Conservation (phyloP, 2,797 vertebrate genomes). For the Megalops cyprinoides region DNA sequence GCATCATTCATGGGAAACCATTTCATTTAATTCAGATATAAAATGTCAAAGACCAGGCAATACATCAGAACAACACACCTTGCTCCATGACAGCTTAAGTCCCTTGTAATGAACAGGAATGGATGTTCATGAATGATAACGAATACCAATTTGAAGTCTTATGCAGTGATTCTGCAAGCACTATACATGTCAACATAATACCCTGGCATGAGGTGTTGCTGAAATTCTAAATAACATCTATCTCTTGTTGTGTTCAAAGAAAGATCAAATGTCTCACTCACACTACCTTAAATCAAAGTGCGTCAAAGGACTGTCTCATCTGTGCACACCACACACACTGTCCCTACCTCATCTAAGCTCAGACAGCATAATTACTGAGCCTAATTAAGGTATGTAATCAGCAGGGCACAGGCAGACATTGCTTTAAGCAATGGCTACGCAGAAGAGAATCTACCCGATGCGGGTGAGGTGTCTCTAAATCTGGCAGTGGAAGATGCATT, state of each 20-base stretch:
- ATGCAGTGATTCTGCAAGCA: not conserved
- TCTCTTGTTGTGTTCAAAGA: not conserved
- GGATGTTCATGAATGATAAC: not conserved
- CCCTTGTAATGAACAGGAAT: not conserved
- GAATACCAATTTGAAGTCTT: no score
- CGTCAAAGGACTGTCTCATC: not conserved
- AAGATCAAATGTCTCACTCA: not conserved
- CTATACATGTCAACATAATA: not conserved
- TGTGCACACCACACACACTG: not conserved
- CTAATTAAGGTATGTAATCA: not conserved
- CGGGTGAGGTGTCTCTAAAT: not conserved
- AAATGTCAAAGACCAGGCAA: conserved; percentile 3
- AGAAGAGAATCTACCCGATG: not conserved
- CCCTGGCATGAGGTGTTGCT: not conserved
- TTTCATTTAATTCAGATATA: no score
- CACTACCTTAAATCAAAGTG: not conserved
- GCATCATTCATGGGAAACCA: no score
- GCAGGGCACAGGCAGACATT: not conserved
- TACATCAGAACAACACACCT: not conserved
- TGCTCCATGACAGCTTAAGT: not conserved
- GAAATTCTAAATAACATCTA: not conserved
- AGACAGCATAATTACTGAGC: not conserved
- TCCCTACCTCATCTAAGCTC: not conserved
- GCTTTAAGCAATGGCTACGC: not conserved
- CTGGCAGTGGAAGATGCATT: not conserved